Base-by-base conservation (phyloP, 2,113 vertebrate species). In the Cryptotis parvus region DNA sequence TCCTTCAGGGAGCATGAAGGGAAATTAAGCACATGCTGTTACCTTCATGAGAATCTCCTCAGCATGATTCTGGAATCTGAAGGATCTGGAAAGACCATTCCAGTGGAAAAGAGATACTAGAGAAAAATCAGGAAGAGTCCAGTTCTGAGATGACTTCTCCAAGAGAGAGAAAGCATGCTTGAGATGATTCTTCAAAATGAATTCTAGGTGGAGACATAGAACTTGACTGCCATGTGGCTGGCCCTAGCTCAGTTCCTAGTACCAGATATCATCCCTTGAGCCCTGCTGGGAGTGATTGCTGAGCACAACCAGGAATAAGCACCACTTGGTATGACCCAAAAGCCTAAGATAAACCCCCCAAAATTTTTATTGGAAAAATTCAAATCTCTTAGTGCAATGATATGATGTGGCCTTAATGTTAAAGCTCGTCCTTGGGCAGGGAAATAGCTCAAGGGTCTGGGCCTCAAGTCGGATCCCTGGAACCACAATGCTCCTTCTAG, bases 91-190 rank as follows among this genome's bases (percentile, higher is more conserved):
- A 66, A 75, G 84, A 61, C 43, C 66, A 66, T 75, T 91, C 22
- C 45, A 49, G 73, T 89, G 43, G 74, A 63, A 81, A 73, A 78
- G 75, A 76, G 35, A 87, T 90, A 61, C 33, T 39, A 33, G 29
- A 65, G 80, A 68, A 84, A 92, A 43, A n/a, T 24, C 61, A 55
- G 35, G 82, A 29, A 45, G 37, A 27, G 26, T 41, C 37, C 37
- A 68, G 37, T 72, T 75, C 29, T 68, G 72, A 41, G 49, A 66
- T 43, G 58, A 79, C 22, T 18, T 84, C 65, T 94, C 65, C 11
- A 72, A 92, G 73, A 3, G 55, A 84, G 68, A 91, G 58, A 68
- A 91, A 91, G 43, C 1, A 12, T 43, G 24, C 29, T 70, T 74
- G n/a, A 55, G 52, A 45, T 29, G 20, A 55, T 55, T 78, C 70